Base-by-base conservation (phyloP, 2,113 vertebrate genomes). In the Cynoglossus semilaevis region DNA sequence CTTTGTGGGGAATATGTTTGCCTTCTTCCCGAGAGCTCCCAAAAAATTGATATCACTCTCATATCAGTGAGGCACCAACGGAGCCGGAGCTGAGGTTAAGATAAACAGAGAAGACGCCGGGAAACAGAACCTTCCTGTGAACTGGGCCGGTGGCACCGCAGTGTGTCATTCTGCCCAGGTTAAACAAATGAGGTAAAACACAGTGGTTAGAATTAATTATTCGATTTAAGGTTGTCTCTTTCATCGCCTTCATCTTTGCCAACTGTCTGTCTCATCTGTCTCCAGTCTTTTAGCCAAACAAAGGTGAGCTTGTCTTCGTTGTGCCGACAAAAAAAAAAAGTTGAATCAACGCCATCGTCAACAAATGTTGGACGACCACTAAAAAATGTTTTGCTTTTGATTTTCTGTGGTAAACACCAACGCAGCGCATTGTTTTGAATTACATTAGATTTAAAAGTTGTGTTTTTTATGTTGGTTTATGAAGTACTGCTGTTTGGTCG, bases 1-100 rank as follows among this genome's bases (percentile, higher is more conserved):
- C 63, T 41, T 63, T 64, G 53, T 50, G 44, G 43, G 29, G 67
- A 60, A 41, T 37, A 15, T 58, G 54, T 58, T 72, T 37, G 52
- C 50, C 57, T 71, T 54, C 15, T 62, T 58, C 56, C 36, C 12
- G 7, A 9, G 22, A 58, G 65, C 37, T 40, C 51, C 16, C n/a
- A 40, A 19, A 62, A 61, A 50, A 61, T 22, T 46, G 43, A 53
- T 58, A 58, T 16, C 18, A 13, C 14, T 35, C 51, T 52, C 40
- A 44, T 58, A 35, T 53, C 15, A 47, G 66, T 44, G 36, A 6
- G 15, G 50, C 38, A 44, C 51, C 37, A 35, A 51, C 15, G 40
- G 34, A 47, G 44, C 54, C 16, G 41, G 22, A 44, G 3, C 15
- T 54, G 43, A 64, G 54, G 45, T 62, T 37, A 63, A 50, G 37